A percentile compares a stretch with the other conserved stretches of the same genome.
Conservation (phyloP, 2,888 invertebrate species). For the Polia nebulosa region DNA sequence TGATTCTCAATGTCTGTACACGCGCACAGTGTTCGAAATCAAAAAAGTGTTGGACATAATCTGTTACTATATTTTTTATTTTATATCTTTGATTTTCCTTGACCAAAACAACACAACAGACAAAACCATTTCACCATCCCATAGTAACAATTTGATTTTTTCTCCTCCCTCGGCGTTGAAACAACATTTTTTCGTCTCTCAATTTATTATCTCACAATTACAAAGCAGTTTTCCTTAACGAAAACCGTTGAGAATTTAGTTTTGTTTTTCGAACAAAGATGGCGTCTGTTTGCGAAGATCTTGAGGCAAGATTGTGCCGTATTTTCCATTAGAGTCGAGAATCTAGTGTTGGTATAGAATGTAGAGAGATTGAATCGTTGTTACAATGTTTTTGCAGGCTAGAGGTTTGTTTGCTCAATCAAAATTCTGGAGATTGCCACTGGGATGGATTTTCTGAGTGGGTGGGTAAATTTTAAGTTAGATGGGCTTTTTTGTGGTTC, state of each 20-base stretch:
- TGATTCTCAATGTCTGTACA: background rate
- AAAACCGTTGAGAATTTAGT: slow-evolving; percentile 72
- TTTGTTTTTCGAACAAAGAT: slow-evolving; percentile 76
- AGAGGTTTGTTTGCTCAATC: slow-evolving; percentile 81
- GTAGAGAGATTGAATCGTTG: slow-evolving; percentile 81
- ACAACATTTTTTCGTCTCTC: slow-evolving; percentile 64
- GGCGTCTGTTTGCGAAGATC: slow-evolving; percentile 80
- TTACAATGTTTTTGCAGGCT: slow-evolving; percentile 73
- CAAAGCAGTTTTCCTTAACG: slow-evolving; percentile 75
- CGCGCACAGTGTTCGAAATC: background rate
- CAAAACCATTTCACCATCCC: slow-evolving; percentile 34
- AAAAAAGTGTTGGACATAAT: background rate
- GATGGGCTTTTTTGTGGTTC: slow-evolving; percentile 1
- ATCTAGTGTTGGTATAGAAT: slow-evolving; percentile 77
- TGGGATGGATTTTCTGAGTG: slow-evolving; percentile 62
- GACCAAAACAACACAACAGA: slow-evolving; percentile 18
- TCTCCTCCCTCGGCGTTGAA: slow-evolving; percentile 43
- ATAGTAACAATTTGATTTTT: slow-evolving; percentile 62
- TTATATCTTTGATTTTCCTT: background rate
- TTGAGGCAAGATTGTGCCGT: slow-evolving; percentile 82
- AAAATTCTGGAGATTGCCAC: slow-evolving; percentile 74
- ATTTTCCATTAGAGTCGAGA: slow-evolving; percentile 81
- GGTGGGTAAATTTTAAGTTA: slow-evolving; percentile 36
- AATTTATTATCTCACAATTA: slow-evolving; percentile 72
- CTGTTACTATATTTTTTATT: background rate